Percentiles rank a stretch among this genome's conserved stretches.
Conservation (phyloP, 2,113 vertebrate genomes). For the Catagonus wagneri region DNA sequence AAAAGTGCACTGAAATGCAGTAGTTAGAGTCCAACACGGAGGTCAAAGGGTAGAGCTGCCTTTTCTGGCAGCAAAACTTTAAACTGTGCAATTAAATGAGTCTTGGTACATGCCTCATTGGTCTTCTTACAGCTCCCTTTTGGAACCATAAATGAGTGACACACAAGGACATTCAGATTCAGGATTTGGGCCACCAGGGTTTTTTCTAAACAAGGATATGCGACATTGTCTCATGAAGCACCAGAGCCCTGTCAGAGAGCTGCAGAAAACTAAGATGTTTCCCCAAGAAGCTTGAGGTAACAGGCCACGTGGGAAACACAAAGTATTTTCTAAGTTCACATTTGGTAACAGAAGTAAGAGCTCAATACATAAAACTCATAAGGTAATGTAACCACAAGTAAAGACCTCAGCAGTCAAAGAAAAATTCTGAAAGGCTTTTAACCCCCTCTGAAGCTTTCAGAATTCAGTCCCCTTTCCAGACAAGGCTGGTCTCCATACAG, state of each 20-base stretch:
- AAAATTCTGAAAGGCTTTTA: background rate
- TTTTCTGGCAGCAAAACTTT: background rate
- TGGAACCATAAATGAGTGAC: background rate
- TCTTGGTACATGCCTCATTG: background rate
- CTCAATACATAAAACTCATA: background rate
- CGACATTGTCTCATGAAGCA: background rate
- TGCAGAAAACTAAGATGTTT: background rate
- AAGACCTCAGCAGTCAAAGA: conserved; percentile 5
- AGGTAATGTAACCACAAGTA: background rate
- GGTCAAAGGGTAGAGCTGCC: background rate
- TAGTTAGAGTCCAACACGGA: background rate
- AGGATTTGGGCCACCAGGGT: conserved; percentile 23
- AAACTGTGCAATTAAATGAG: background rate
- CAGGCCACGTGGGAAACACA: background rate
- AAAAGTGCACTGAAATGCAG: background rate
- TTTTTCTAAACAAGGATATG: background rate
- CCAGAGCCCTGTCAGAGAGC: background rate
- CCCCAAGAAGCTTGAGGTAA: background rate
- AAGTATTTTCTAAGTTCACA: conserved; percentile 49
- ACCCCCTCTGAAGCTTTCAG: background rate
- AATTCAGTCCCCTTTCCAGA: background rate
- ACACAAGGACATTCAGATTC: background rate
- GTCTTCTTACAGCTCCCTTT: background rate
- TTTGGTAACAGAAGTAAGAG: conserved; percentile 33
- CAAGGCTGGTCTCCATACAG: background rate